A percentile compares a stretch with the other conserved stretches of the same genome.
Conservation (phyloP, 1,140 invertebrate species). For the Bombyx mandarina region DNA sequence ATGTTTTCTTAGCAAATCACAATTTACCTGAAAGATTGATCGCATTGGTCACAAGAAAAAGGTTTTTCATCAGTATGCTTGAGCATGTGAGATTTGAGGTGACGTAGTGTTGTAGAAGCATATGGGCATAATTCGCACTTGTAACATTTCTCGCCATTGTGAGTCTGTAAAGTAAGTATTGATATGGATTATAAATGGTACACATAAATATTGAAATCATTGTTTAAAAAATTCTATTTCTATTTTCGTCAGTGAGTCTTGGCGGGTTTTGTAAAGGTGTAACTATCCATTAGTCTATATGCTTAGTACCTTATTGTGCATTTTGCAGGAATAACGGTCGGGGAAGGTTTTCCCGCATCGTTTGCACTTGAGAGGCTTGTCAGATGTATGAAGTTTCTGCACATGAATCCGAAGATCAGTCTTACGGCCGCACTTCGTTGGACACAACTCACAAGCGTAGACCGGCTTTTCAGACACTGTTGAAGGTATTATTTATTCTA, state of each 20-base stretch:
- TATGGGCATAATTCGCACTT: slow-evolving; percentile 96
- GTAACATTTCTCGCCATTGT: slow-evolving; percentile 98
- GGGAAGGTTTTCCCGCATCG: slow-evolving; percentile 94
- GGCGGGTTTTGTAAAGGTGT: no score
- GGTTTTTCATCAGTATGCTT: slow-evolving; percentile 96
- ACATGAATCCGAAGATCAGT: slow-evolving; percentile 97
- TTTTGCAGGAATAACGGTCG: slow-evolving; percentile 85
- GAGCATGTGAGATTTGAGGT: slow-evolving; percentile 96
- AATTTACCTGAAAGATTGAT: slow-evolving; percentile 76
- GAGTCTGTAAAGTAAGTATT: slow-evolving; percentile 74
- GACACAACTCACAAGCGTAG: slow-evolving; percentile 95
- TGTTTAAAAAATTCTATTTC: background rate
- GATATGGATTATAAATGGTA: background rate
- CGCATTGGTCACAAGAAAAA: slow-evolving; percentile 86
- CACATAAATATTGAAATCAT: background rate
- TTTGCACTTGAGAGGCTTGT: slow-evolving; percentile 92
- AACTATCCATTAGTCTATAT: no score
- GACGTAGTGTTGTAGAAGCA: slow-evolving; percentile 91
- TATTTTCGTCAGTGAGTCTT: no score
- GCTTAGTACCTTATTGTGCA: slow-evolving; percentile 71
- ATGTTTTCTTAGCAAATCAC: background rate
- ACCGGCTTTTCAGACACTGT: slow-evolving; percentile 92
- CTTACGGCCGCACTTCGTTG: slow-evolving; percentile 96
- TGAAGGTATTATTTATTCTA: slow-evolving; percentile 19
- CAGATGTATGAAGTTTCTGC: slow-evolving; percentile 95